Conservation (phyloP, 2,888 invertebrate species). For the Eugnorisma glareosa region DNA sequence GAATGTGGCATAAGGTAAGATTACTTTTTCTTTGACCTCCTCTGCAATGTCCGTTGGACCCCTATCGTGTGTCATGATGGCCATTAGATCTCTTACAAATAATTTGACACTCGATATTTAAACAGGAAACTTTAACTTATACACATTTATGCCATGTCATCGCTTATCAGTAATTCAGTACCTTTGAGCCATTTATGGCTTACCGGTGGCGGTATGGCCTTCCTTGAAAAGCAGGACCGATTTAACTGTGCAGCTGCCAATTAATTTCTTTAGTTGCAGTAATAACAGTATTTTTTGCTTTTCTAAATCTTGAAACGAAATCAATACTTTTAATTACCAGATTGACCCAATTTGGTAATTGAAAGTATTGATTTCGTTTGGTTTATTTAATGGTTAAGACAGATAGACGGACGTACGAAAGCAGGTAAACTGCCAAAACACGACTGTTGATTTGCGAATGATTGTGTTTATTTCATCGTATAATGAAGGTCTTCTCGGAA, state of each 20-base stretch:
- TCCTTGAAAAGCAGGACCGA: constrained; percentile 48
- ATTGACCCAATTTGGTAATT: constrained; percentile 12
- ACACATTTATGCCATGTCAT: constrained; percentile 17
- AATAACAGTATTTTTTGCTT: not conserved
- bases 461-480: not conserved
- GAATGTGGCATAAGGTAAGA: constrained; percentile 91
- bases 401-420: not conserved
- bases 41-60: not conserved
- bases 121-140: not conserved
- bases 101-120: not conserved
- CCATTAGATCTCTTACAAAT: not conserved
- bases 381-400: not conserved
- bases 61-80: not conserved
- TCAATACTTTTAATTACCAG: no score
- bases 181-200: constrained; percentile 21
- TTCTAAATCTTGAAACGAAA: constrained; percentile 22
- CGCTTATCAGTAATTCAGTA: constrained; percentile 30
- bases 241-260: constrained; percentile 28
- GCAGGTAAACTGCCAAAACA: not conserved
- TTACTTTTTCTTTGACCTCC: not conserved
- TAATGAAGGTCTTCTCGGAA: not conserved
- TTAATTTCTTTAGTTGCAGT: constrained; percentile 8
- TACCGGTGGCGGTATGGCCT: constrained; percentile 17
- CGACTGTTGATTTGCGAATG: not conserved
- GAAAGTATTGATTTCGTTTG: constrained; percentile 4